Evolutionary conservation across 2,888 invertebrate species (phyloP).

Genomic region (Ophioninae sp.): DNA sequence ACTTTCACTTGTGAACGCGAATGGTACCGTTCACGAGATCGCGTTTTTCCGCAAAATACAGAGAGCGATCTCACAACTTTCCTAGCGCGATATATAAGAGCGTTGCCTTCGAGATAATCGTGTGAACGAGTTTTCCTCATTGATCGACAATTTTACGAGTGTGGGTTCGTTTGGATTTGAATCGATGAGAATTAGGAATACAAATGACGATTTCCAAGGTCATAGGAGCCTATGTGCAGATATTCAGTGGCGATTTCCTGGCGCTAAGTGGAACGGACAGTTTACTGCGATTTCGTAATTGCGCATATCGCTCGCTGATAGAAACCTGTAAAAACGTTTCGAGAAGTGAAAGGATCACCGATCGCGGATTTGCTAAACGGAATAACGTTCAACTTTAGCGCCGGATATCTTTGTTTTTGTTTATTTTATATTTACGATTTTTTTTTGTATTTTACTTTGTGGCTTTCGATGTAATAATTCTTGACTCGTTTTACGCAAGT

Average conservation of each 20-base stretch:
- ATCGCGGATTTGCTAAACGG: neutral
- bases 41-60: neutral
- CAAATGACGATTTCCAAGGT: neutral
- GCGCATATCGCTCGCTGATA: neutral
- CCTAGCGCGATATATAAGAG: neutral
- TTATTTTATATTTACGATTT: no score
- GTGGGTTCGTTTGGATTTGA: neutral
- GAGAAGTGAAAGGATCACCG: neutral
- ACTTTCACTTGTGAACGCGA: neutral
- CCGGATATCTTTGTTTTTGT: no score
- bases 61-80: neutral
- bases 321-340: neutral
- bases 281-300: neutral
- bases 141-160: neutral
- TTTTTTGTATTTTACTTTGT: no score
- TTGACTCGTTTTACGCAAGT: no score
- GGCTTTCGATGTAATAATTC: no score
- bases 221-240: neutral
- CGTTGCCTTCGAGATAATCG: neutral
- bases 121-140: neutral
- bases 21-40: neutral
- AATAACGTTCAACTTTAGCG: no score
- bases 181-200: neutral
- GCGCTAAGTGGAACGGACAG: neutral
- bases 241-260: neutral